Percentiles rank a stretch among this genome's conserved stretches.
Conservation (phyloP, 2,797 vertebrate genomes). For the Pipistrellus nathusii region DNA sequence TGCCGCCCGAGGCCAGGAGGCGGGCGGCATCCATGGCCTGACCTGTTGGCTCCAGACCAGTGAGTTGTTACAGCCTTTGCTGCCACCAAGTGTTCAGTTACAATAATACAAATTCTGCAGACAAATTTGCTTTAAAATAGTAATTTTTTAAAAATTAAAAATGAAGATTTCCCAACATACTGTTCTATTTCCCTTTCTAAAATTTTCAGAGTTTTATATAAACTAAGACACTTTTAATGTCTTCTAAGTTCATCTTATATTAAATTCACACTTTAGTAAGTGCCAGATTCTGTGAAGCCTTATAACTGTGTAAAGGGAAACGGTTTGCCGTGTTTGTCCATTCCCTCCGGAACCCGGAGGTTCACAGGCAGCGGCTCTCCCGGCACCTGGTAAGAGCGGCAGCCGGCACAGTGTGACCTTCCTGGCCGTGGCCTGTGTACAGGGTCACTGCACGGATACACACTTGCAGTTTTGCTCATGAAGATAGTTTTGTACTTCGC, state of each 20-base stretch:
- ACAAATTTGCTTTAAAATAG: constrained; percentile 5
- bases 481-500: constrained; percentile 13
- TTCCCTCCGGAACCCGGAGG: not conserved
- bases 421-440: not conserved
- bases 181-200: constrained; percentile 25
- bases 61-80: not conserved
- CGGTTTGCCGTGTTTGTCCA: not conserved
- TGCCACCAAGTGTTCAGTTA: constrained; percentile 65
- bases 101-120: not conserved
- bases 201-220: not conserved
- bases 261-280: constrained; percentile 14
- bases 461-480: not conserved
- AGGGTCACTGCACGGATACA: not conserved
- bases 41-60: not conserved
- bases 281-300: not conserved
- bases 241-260: not conserved
- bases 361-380: not conserved
- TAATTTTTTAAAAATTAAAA: constrained; percentile 34
- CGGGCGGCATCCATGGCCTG: rapidly evolving
- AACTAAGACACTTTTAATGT: constrained; percentile 20
- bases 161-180: not conserved
- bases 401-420: not conserved
- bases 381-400: not conserved
- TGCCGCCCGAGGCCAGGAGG: not conserved
- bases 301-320: not conserved